Conservation (phyloP, 2,888 invertebrate species). For the Pyrocoelia pectoralis region DNA sequence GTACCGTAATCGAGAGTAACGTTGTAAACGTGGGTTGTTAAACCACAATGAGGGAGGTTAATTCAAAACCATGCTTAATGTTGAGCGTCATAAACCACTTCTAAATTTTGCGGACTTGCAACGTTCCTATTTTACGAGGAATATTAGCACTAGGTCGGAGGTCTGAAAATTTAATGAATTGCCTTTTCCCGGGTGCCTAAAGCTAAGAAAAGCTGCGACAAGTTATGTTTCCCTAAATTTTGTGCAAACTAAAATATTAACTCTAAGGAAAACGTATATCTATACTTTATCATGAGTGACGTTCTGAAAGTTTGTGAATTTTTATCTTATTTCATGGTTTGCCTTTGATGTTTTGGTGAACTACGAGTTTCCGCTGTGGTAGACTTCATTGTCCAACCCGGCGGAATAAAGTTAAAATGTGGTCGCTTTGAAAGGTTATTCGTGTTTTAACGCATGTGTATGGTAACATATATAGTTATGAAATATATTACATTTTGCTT, state of each 20-base stretch:
- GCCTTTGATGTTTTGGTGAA: constrained; percentile 21
- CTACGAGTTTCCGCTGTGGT: constrained; percentile 9
- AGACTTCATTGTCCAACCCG: constrained; percentile 20
- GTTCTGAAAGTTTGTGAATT: constrained; percentile 17
- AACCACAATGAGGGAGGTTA: constrained; percentile 8
- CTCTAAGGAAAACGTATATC: constrained; percentile 7
- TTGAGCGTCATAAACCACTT: constrained; percentile 24
- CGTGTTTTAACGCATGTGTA: background rate
- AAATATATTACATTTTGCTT: background rate
- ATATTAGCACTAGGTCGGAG: constrained; percentile 15
- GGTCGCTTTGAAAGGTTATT: constrained; percentile 17
- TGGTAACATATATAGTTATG: background rate
- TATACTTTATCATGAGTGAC: constrained; percentile 9
- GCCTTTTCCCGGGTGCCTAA: constrained; percentile 19
- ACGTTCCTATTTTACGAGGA: constrained; percentile 22
- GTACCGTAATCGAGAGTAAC: background rate
- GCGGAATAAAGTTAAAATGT: constrained; percentile 19
- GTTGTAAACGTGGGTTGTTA: constrained; percentile 13
- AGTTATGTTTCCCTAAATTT: constrained; percentile 11
- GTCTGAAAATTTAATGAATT: constrained; percentile 30
- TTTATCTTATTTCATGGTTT: constrained; percentile 15
- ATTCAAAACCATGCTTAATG: constrained; percentile 19
- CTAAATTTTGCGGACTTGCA: constrained; percentile 26
- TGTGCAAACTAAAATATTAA: constrained; percentile 13
- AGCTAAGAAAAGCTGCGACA: constrained; percentile 22